Evolutionary conservation across 2,797 vertebrate genomes (phyloP).

Genomic region (Lutjanus campechanus): DNA sequence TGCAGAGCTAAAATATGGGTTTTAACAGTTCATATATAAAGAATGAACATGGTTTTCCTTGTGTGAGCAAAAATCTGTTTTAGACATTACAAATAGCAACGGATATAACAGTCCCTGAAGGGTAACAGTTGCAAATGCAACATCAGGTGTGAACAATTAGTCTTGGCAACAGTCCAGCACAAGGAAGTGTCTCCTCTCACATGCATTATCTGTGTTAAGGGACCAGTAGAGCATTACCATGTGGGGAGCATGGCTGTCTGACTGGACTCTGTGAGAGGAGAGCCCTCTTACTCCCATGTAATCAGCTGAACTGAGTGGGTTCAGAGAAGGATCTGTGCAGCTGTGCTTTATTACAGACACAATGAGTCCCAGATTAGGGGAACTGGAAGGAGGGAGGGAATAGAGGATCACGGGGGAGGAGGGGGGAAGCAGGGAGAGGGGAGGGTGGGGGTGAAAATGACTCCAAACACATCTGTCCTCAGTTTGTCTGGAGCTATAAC

Average conservation of each 20-base stretch:
- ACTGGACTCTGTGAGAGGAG: slow-evolving; percentile 62
- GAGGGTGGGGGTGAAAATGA: slow-evolving; percentile 47
- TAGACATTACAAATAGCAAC: slow-evolving; percentile 15
- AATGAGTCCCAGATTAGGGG: slow-evolving; percentile 85
- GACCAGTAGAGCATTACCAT: slow-evolving; percentile 59
- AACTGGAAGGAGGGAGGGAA: slow-evolving; percentile 58
- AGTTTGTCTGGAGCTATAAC: slow-evolving; percentile 82
- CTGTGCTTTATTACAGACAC: slow-evolving; percentile 86
- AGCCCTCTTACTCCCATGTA: slow-evolving; percentile 73
- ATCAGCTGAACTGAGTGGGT: slow-evolving; percentile 81
- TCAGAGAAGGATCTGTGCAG: slow-evolving; percentile 81
- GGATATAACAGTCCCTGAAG: slow-evolving; percentile 23
- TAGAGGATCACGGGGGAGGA: slow-evolving; percentile 37
- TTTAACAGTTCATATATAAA: neutral
- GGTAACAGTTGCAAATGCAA: slow-evolving; percentile 45
- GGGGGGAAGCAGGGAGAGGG: slow-evolving; percentile 11
- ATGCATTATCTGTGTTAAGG: slow-evolving; percentile 61
- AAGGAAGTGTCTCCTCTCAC: slow-evolving; percentile 58
- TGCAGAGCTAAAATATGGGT: neutral
- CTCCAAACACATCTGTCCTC: slow-evolving; percentile 84
- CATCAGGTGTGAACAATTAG: slow-evolving; percentile 73
- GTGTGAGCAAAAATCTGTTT: slow-evolving; percentile 13
- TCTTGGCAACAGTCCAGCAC: slow-evolving; percentile 55
- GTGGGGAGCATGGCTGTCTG: slow-evolving; percentile 58
- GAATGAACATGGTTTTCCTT: slow-evolving; percentile 3